phyloP scores from a whole-genome alignment of 92 coral and sea anemone genomes.

The Parazoanthus swiftii region DNA sequence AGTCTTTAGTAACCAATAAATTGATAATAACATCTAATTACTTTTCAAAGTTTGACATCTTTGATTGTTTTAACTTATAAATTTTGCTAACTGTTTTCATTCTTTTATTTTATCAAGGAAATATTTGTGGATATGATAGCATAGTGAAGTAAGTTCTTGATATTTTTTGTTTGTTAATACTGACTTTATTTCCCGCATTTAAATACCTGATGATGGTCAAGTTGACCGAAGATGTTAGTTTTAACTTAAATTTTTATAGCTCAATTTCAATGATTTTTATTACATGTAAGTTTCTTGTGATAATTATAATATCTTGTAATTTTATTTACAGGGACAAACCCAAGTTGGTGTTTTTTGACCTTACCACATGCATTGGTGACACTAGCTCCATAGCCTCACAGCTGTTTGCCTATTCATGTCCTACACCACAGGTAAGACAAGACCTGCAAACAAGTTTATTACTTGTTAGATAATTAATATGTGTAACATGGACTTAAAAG shows the following conservation, averaged over 20 bases:
- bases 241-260: too few species aligned
- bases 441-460: too few species aligned
- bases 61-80: neutral
- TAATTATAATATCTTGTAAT: neutral
- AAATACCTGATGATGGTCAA: too few species aligned
- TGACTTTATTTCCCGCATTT: too few species aligned
- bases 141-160: constrained; percentile 56
- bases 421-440: constrained; percentile 87
- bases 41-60: too few species aligned
- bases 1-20: too few species aligned
- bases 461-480: too few species aligned
- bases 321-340: constrained; percentile 70
- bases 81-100: neutral
- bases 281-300: too few species aligned
- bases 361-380: constrained; percentile 73
- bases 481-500: too few species aligned
- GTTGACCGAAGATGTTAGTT: too few species aligned
- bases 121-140: constrained; percentile 82
- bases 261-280: too few species aligned
- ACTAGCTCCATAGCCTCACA: constrained; percentile 53
- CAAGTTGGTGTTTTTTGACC: constrained; percentile 90
- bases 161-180: neutral
- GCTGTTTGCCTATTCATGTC: constrained; percentile 80
- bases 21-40: neutral
- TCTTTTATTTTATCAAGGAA: constrained; percentile 50